Percentiles rank a stretch among this genome's conserved stretches.
Evolutionary conservation across 1,140 invertebrate species (phyloP).

Genomic region (Ceratosolen fusciceps): DNA sequence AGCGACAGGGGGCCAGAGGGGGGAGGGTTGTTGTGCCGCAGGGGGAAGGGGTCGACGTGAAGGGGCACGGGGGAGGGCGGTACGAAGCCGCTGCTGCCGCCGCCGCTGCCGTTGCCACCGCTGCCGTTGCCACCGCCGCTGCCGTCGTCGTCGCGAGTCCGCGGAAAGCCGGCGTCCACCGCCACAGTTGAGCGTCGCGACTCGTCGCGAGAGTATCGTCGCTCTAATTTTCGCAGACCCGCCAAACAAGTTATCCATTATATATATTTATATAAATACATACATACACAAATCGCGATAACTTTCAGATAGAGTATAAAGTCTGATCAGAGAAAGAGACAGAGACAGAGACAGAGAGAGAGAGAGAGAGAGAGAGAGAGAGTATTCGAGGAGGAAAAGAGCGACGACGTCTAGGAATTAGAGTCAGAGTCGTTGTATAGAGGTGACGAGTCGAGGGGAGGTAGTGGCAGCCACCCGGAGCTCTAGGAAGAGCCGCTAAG

Average conservation of each 20-base stretch:
- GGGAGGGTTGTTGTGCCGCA: background rate
- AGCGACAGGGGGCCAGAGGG: background rate
- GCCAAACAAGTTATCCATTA: background rate
- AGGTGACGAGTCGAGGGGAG: too few relatives aligned
- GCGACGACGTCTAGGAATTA: too few relatives aligned
- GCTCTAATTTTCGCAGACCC: background rate
- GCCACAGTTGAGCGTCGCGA: slow-evolving; percentile 60
- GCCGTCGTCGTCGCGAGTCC: slow-evolving; percentile 26
- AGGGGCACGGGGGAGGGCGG: background rate
- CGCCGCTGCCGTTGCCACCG: background rate
- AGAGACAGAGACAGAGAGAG: background rate
- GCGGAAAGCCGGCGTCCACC: slow-evolving; percentile 35
- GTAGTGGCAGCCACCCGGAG: too few relatives aligned
- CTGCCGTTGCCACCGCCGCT: background rate
- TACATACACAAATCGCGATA: too few relatives aligned
- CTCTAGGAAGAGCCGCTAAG: too few relatives aligned
- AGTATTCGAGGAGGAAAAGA: background rate
- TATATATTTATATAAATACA: too few relatives aligned
- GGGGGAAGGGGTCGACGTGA: background rate
- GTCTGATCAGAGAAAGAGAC: too few relatives aligned
- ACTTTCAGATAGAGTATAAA: too few relatives aligned
- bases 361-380: background rate
- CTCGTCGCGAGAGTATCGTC: slow-evolving; percentile 56
- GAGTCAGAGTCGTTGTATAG: too few relatives aligned
- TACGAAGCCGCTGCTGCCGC: background rate